Evolutionary conservation across 2,888 invertebrate species (phyloP).

Genomic region (Synanthedon myopaeformis): DNA sequence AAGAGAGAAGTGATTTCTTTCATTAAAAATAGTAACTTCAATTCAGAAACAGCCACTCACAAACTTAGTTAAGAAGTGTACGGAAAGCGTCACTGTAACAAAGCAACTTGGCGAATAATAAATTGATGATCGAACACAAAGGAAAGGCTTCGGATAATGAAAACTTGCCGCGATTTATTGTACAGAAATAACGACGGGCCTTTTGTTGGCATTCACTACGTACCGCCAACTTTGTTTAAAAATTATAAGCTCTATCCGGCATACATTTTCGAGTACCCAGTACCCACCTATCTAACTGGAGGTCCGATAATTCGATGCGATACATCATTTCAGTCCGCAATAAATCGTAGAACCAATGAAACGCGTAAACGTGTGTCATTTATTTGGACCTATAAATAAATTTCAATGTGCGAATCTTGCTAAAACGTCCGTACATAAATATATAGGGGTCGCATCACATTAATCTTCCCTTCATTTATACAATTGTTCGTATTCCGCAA

Average conservation of each 20-base stretch:
- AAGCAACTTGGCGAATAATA: constrained; percentile 34
- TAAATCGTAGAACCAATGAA: constrained; percentile 39
- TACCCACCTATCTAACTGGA: constrained; percentile 9
- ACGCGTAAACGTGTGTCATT: constrained; percentile 42
- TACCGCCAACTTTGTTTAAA: not conserved
- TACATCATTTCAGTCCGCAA: constrained; percentile 22
- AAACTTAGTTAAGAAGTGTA: constrained; percentile 24
- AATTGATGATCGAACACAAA: constrained; percentile 51
- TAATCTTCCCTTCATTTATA: constrained; percentile 47
- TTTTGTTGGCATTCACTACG: not conserved
- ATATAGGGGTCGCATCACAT: constrained; percentile 48
- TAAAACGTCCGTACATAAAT: constrained; percentile 51
- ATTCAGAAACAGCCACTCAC: constrained; percentile 25
- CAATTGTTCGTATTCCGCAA: constrained; percentile 26
- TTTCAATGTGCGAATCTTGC: constrained; percentile 48
- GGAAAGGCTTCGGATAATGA: constrained; percentile 27
- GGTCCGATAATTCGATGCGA: constrained; percentile 19
- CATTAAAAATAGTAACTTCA: constrained; percentile 7
- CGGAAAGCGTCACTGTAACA: constrained; percentile 34
- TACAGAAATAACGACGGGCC: constrained; percentile 1
- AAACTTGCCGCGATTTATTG: constrained; percentile 20
- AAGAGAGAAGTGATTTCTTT: constrained; percentile 7
- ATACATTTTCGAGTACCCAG: not conserved
- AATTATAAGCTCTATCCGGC: not conserved
- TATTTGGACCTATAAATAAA: constrained; percentile 54